Base-by-base conservation (phyloP, 2,113 vertebrate genomes). In the Ariopsis seemanni region DNA sequence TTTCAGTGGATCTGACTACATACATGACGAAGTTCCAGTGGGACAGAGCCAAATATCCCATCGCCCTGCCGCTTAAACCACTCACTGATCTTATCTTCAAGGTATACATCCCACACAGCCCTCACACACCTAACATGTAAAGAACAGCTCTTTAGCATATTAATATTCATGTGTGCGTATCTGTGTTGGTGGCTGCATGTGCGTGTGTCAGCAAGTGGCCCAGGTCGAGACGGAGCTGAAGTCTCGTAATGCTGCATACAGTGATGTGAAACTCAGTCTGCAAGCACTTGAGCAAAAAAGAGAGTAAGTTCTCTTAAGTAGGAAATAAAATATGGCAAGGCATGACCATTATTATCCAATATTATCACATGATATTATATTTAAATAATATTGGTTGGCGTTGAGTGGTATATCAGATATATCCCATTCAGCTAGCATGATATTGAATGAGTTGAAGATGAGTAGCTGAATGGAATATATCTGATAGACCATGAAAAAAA, bases 11-110 rank as follows among this genome's bases (percentile, higher is more conserved):
- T 88, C 90, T 98, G 87, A 93, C 96, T 62, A 96, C 94, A 90
- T 97, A 97, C 4, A 91, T 97, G 93, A 96, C 96, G 72, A 96
- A 92, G 80, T 99, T 99, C 91, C 97, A 99, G 86, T 99, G 98
- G 98, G 97, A 99, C 96, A 97, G 97, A 96, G 97, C 97, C 93
- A 99, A 97, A 90, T 99, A 98, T 83, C 95, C 98, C 17, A 95
- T 95, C 17, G 95, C 96, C 90, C 96, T 98, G 93, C 95, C 97
- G 0, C 94, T 99, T 91, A 96, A 95, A 92, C 93, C 90, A 53
- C 95, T 99, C 91, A 94, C 95, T 89, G 97, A 98, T 87, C 94
- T 96, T n/a, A 95, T 99, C 88, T 84, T 92, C 85, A 99, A 98
- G 97, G 97, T 99, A 95, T 83, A 78, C 18, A 71, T n/a, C 62